Conservation (phyloP, 2,888 invertebrate genomes). For the Pyrochroa serraticornis region DNA sequence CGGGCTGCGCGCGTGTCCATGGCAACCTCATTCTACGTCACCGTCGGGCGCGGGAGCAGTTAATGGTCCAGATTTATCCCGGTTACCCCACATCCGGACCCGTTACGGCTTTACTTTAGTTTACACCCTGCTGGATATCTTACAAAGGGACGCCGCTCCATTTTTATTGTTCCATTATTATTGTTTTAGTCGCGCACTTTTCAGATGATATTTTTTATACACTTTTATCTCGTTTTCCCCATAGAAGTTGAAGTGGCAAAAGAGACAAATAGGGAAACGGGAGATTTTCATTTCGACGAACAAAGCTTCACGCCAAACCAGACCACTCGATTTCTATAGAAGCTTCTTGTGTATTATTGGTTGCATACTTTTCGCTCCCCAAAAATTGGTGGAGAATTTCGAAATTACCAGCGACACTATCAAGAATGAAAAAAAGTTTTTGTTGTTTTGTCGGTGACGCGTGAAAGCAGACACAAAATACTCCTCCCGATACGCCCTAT, state of each 20-base stretch:
- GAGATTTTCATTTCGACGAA: slow-evolving; percentile 18
- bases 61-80: slow-evolving; percentile 40
- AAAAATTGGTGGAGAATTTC: background rate
- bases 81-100: slow-evolving; percentile 31
- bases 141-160: slow-evolving; percentile 30
- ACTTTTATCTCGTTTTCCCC: slow-evolving; percentile 17
- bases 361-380: slow-evolving; percentile 3
- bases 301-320: slow-evolving; percentile 14
- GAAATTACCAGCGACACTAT: no score
- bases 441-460: no score
- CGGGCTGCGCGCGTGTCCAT: slow-evolving; percentile 35
- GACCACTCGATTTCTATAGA: slow-evolving; percentile 12
- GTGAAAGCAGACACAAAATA: no score
- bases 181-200: slow-evolving; percentile 22
- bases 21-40: slow-evolving; percentile 38
- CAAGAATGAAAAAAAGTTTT: no score
- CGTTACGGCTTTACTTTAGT: slow-evolving; percentile 31
- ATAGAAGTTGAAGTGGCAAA: slow-evolving; percentile 22
- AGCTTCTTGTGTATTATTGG: slow-evolving; percentile 15
- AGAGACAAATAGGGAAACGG: slow-evolving; percentile 21
- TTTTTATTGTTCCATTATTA: slow-evolving; percentile 36
- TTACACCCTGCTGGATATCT: slow-evolving; percentile 32
- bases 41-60: slow-evolving; percentile 36
- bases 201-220: slow-evolving; percentile 17
- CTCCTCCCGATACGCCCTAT: no score